Base-by-base conservation (phyloP, 92 coral and sea anemone species). In the Porites evermanni region DNA sequence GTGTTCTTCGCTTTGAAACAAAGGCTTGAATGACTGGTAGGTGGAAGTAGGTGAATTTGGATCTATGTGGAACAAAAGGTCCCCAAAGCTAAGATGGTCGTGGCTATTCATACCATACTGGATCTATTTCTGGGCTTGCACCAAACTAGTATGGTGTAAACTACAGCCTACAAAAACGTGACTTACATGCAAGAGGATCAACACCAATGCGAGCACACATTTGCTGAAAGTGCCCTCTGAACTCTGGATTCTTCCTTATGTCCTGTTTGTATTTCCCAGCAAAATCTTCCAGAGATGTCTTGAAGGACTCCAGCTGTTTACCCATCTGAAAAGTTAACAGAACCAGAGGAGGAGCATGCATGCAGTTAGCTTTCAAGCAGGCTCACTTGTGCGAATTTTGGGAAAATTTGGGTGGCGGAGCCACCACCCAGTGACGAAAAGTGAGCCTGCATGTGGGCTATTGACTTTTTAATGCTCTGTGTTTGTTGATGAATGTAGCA, bases 121-220 rank as follows among this genome's bases (percentile, higher is more conserved):
- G 44, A 38, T 38, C 44, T 38, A 38, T 38, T 38, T 38, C 64
- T 12, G 18, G 12, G 14, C 64, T 59, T 59, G 61, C 14, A 56
- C 17, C 12, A 12, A 74, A 60, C 47, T 38, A 38, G 47, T 38
- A 4, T 38, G 47, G 47, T 38, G 47, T 38, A 38, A 38, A 38
- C 47, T 38, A 38, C 0, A 38, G 26, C 58, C 29, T 13, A 3
- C 2, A n/a, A 6, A 67, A 21, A 82, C 16, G 1, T 74, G 20
- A 83, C 96, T 70, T 93, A 97, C 99, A 97, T 77, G 99, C 99
- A 67, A 97, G 76, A n/a, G 99, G 99, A 69, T 97, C 99, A 16
- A 97, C 99, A 75, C 99, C 99, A 83, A 97, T 97, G 75, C 99
- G 90, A 77, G 99, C 99, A 90, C 99, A 96, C 99, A 96, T 96